Conservation (phyloP, 2,888 invertebrate genomes). For the Odontocolon sp. region DNA sequence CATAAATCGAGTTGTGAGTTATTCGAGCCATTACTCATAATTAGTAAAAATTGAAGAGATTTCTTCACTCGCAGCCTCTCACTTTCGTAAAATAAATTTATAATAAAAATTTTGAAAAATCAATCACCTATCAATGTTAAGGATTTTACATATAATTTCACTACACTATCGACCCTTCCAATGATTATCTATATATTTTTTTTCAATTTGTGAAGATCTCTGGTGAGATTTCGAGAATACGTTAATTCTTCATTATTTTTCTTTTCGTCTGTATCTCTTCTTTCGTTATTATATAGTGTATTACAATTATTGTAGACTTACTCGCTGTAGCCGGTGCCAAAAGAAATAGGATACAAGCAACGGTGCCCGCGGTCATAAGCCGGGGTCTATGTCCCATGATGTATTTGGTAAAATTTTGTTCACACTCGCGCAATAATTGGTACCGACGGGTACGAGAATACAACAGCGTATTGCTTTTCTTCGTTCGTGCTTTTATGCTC, state of each 20-base stretch:
- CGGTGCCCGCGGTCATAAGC: conserved; percentile 72
- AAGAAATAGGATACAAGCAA: conserved; percentile 69
- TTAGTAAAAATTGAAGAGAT: too few species aligned
- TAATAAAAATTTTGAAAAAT: background rate
- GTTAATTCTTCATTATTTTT: background rate
- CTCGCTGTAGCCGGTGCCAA: conserved; percentile 67
- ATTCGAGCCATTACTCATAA: too few species aligned
- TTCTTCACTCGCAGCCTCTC: too few species aligned
- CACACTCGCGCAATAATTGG: conserved; percentile 59
- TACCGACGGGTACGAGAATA: conserved; percentile 73
- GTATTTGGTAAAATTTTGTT: conserved; percentile 62
- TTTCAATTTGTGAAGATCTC: too few species aligned
- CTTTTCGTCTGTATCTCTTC: background rate
- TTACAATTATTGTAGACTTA: conserved; percentile 68
- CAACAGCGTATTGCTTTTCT: conserved; percentile 78
- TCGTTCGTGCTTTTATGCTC: conserved; percentile 78
- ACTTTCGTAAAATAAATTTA: background rate
- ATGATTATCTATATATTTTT: too few species aligned
- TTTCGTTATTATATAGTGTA: background rate
- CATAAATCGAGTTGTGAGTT: too few species aligned
- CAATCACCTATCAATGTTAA: too few species aligned
- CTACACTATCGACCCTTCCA: too few species aligned
- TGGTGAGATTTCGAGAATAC: too few species aligned
- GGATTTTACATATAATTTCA: too few species aligned
- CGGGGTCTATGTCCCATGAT: conserved; percentile 77